phyloP scores from a whole-genome alignment of 92 coral and sea anemone species.

The Palythoa grandiflora region DNA sequence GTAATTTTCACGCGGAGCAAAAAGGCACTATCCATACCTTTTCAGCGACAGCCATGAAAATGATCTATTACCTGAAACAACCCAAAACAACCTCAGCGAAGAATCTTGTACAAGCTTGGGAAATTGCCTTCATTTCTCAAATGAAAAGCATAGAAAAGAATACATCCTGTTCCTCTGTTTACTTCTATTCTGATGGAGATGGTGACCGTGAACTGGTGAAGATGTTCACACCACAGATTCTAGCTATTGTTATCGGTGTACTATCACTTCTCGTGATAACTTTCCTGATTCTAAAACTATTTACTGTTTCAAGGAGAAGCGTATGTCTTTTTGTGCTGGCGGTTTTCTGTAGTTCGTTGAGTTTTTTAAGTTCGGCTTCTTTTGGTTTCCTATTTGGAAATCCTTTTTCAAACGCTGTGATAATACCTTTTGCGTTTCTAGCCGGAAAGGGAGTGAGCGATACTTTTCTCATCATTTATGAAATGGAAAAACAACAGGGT shows the following conservation, averaged over 20 bases:
- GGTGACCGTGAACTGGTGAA: neutral
- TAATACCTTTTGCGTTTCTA: slow-evolving; percentile 57
- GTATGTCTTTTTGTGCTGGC: slow-evolving; percentile 27
- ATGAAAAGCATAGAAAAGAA: slow-evolving; percentile 48
- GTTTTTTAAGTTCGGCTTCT: slow-evolving; percentile 38
- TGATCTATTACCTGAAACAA: slow-evolving; percentile 59
- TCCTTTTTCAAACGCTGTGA: slow-evolving; percentile 53
- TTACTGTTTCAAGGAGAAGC: slow-evolving; percentile 29
- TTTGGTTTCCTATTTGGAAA: slow-evolving; percentile 44
- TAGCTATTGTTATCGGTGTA: slow-evolving; percentile 44
- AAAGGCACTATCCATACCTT: neutral
- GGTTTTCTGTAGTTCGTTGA: slow-evolving; percentile 32
- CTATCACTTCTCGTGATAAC: slow-evolving; percentile 34
- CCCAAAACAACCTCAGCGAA: slow-evolving; percentile 37
- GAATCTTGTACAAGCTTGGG: slow-evolving; percentile 50
- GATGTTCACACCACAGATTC: slow-evolving; percentile 46
- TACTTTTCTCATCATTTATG: slow-evolving; percentile 33
- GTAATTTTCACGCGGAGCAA: slow-evolving; percentile 19
- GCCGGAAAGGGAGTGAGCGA: slow-evolving; percentile 48
- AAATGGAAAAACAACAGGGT: slow-evolving; percentile 37
- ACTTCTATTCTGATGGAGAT: slow-evolving; percentile 43
- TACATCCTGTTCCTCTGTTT: slow-evolving; percentile 52
- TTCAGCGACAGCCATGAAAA: slow-evolving; percentile 67
- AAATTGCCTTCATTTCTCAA: slow-evolving; percentile 50
- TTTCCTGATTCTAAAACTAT: slow-evolving; percentile 13